Conservation (phyloP, 2,888 invertebrate genomes). For the Cheilosia vernalis region DNA sequence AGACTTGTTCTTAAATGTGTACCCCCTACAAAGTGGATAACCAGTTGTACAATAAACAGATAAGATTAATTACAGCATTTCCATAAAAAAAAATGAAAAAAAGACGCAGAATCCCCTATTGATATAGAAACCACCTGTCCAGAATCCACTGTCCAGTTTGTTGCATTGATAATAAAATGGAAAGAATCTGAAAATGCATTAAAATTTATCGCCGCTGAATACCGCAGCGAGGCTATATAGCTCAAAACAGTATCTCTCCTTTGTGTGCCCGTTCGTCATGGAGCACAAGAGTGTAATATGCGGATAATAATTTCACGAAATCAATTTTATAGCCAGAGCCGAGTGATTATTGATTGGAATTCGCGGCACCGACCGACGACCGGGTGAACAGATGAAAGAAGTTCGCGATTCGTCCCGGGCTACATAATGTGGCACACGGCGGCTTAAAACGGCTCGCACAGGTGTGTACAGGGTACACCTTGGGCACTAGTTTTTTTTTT, state of each 20-base stretch:
- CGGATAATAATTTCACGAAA: slow-evolving; percentile 63
- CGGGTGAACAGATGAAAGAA: slow-evolving; percentile 13
- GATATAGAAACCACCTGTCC: slow-evolving; percentile 37
- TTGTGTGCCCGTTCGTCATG: neutral
- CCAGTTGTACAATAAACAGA: neutral
- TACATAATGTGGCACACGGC: slow-evolving; percentile 55
- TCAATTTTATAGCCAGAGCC: slow-evolving; percentile 60
- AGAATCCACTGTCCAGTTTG: neutral
- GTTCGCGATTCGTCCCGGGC: slow-evolving; percentile 62
- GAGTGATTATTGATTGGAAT: slow-evolving; percentile 66
- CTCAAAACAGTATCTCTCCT: neutral
- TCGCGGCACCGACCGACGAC: slow-evolving; percentile 16
- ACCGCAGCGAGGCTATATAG: slow-evolving; percentile 4
- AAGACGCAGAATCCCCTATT: neutral
- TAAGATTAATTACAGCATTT: slow-evolving; percentile 32
- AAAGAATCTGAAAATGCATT: slow-evolving; percentile 48
- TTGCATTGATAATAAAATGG: slow-evolving; percentile 33
- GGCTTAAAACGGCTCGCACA: slow-evolving; percentile 59
- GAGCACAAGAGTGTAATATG: neutral
- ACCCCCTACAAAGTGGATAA: slow-evolving; percentile 10
- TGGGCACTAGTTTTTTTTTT: slow-evolving; percentile 32
- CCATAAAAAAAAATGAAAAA: neutral
- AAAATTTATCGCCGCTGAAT: slow-evolving; percentile 34
- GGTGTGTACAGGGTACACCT: slow-evolving; percentile 58
- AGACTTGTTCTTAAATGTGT: neutral